Evolutionary conservation across 2,113 vertebrate species (phyloP).

Genomic region (Motacilla tschutschensis): DNA sequence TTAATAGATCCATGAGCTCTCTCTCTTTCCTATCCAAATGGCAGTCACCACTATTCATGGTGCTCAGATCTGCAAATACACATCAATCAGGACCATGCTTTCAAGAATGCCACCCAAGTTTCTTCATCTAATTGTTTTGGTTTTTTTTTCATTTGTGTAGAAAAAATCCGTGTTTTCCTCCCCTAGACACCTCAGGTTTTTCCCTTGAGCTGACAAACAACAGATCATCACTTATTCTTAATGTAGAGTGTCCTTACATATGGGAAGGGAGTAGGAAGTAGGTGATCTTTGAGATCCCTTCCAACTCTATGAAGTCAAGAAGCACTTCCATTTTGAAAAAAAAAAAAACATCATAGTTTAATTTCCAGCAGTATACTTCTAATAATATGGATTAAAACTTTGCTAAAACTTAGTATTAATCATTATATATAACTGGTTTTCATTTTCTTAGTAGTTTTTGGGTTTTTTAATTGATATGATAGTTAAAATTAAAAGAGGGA

Average conservation of each 20-base stretch:
- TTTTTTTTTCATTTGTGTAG: not conserved
- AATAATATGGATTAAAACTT: not conserved
- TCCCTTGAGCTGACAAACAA: not conserved
- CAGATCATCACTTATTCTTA: no score
- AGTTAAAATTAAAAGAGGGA: not conserved
- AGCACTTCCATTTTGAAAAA: not conserved
- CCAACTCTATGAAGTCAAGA: not conserved
- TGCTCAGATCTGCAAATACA: not conserved
- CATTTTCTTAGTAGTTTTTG: not conserved
- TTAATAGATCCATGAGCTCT: not conserved
- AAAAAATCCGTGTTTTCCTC: not conserved
- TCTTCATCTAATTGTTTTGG: not conserved
- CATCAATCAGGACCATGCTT: not conserved
- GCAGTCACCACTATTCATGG: not conserved
- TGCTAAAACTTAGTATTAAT: not conserved
- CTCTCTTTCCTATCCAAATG: not conserved
- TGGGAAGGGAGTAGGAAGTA: not conserved
- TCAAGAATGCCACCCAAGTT: not conserved
- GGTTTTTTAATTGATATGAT: not conserved
- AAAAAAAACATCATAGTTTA: accelerated
- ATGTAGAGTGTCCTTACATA: not conserved
- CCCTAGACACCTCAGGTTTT: not conserved
- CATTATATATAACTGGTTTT: not conserved
- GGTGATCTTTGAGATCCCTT: not conserved
- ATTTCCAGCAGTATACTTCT: not conserved